Percentiles rank a stretch among this genome's conserved stretches.
These are phyloP conservation scores for Meteorus cinctellus DNA, from an alignment of 2,888 invertebrate genomes.

Conservation along the genomic window DNA sequence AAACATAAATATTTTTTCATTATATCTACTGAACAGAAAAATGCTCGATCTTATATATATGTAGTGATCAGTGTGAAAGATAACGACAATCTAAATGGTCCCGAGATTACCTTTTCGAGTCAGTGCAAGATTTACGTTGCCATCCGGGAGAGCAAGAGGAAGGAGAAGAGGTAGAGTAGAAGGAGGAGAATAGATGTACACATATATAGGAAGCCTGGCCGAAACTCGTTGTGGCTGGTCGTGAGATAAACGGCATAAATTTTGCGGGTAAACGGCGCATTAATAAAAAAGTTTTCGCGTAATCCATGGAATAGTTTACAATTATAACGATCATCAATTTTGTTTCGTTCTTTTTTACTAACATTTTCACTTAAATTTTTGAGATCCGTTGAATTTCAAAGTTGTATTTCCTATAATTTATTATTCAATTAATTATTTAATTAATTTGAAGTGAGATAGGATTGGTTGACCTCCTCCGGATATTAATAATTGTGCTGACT, in stretches of 20 bases:
- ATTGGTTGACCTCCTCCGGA: no score
- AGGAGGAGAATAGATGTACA: not conserved
- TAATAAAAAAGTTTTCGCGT: constrained; percentile 34
- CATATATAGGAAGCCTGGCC: not conserved
- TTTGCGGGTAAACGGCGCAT: constrained; percentile 16
- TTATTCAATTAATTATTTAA: no score
- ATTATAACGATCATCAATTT: constrained; percentile 10
- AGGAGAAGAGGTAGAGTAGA: not conserved
- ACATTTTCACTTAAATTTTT: not conserved
- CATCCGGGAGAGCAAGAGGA: not conserved
- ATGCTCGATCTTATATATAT: constrained; percentile 12
- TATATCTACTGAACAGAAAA: constrained; percentile 10
- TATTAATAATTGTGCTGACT: no score
- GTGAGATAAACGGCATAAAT: constrained; percentile 39
- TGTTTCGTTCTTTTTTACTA: not conserved
- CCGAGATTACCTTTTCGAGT: constrained; percentile 39
- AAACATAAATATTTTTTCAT: constrained; percentile 9
- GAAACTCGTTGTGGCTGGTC: constrained; percentile 33
- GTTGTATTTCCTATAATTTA: no score
- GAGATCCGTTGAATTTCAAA: not conserved
- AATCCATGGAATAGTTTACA: constrained; percentile 30
- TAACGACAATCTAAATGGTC: constrained; percentile 41
- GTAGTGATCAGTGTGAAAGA: constrained; percentile 5
- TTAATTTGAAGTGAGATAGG: no score
- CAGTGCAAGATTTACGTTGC: constrained; percentile 37